Conservation (phyloP, 2,113 vertebrate genomes). For the Larimichthys crocea region DNA sequence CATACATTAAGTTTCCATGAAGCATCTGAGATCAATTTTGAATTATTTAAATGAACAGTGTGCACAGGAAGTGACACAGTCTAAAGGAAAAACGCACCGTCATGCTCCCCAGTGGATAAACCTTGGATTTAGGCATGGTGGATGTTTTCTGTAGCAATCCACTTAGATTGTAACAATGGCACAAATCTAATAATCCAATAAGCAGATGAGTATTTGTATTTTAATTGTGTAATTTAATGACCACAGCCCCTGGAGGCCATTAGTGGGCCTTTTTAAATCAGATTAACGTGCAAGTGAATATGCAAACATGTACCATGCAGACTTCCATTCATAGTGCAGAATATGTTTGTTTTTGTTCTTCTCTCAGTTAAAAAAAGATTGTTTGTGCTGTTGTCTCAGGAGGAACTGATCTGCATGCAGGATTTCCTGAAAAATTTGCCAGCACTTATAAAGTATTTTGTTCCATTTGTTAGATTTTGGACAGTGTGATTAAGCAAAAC, state of each 20-base stretch:
- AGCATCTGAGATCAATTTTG: neutral
- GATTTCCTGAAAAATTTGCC: conserved; percentile 23
- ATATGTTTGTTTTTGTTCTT: neutral
- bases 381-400: conserved; percentile 28
- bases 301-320: neutral
- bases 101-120: neutral
- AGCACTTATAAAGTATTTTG: conserved; percentile 40
- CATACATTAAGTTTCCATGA: neutral
- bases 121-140: neutral
- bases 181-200: neutral
- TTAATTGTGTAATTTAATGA: neutral
- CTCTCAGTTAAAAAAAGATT: conserved; percentile 10
- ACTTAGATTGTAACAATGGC: neutral
- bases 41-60: neutral
- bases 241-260: neutral
- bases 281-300: neutral
- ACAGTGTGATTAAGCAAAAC: conserved; percentile 38
- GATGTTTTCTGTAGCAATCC: neutral
- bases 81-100: neutral
- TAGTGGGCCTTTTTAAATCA: neutral
- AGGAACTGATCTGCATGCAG: conserved; percentile 11
- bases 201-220: neutral
- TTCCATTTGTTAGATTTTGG: conserved; percentile 50
- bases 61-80: neutral
- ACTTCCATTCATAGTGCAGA: neutral